phyloP scores from a whole-genome alignment of 1,140 invertebrate genomes.

The Saxidomus purpurata region DNA sequence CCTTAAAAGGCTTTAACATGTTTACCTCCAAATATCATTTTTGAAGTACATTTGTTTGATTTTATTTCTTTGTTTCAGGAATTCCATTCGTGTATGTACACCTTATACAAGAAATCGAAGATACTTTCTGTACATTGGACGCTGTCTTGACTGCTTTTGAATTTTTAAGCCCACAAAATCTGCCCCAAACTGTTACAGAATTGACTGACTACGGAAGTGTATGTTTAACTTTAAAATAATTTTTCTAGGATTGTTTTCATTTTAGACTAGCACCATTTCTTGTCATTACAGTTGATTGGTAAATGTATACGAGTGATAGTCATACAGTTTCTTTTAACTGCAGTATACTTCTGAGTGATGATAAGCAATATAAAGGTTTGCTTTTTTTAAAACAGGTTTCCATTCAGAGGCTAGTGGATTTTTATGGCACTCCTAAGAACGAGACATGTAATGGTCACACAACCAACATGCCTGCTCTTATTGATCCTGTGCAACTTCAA shows the following conservation, averaged over 20 bases:
- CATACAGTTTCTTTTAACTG: neutral
- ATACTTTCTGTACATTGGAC: neutral
- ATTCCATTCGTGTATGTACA: neutral
- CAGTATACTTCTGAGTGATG: too few relatives aligned
- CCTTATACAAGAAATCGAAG: neutral
- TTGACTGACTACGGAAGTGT: neutral
- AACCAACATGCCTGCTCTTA: conserved; percentile 5
- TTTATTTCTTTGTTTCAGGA: neutral
- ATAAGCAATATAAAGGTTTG: neutral
- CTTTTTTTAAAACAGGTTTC: conserved; percentile 1
- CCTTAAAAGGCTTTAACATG: too few relatives aligned
- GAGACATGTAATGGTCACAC: conserved; percentile 8
- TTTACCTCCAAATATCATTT: neutral
- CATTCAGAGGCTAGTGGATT: conserved; percentile 20
- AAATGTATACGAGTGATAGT: too few relatives aligned
- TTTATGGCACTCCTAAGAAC: conserved; percentile 6
- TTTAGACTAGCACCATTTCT: neutral
- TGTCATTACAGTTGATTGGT: neutral
- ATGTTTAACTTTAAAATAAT: neutral
- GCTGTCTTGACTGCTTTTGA: conserved; percentile 7
- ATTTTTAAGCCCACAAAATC: conserved; percentile 20
- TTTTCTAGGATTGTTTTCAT: neutral
- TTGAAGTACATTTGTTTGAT: neutral
- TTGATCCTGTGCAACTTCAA: neutral
- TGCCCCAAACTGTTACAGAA: neutral